Evolutionary conservation across 2,888 invertebrate genomes (phyloP).

Genomic region (Ichneumoninae sp.): DNA sequence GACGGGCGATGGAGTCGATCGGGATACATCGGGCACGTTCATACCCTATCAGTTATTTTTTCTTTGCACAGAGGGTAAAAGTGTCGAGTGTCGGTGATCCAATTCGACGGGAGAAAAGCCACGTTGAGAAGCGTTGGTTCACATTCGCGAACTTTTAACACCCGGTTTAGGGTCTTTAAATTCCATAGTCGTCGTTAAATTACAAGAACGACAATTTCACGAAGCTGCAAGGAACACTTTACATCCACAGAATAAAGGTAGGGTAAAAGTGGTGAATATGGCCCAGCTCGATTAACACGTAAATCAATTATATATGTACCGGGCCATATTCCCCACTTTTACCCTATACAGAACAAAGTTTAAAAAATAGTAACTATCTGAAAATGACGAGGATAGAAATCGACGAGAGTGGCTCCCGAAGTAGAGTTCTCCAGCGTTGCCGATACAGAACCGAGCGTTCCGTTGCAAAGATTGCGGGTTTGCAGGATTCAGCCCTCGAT

Average conservation of each 20-base stretch:
- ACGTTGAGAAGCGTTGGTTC: background rate
- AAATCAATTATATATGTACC: no score
- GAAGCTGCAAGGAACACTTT: background rate
- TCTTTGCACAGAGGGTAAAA: background rate
- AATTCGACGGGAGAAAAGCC: background rate
- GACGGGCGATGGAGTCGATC: background rate
- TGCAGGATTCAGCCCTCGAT: conserved; percentile 47
- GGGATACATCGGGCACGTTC: background rate
- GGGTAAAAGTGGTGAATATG: no score
- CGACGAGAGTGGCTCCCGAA: background rate
- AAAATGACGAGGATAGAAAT: background rate
- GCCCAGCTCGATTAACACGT: no score
- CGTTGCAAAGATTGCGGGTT: conserved; percentile 41
- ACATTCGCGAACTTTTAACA: background rate
- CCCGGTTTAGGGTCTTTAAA: no score
- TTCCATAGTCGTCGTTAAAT: background rate
- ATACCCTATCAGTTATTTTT: background rate
- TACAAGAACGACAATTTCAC: background rate
- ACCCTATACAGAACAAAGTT: no score
- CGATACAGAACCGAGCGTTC: background rate
- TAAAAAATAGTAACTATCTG: background rate
- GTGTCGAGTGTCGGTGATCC: background rate
- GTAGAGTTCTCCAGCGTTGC: background rate
- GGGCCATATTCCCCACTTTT: no score
- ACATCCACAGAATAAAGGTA: background rate